These are phyloP conservation scores for Hymenochirus boettgeri DNA, from an alignment of 2,113 vertebrate genomes.

Conservation along the genomic window DNA sequence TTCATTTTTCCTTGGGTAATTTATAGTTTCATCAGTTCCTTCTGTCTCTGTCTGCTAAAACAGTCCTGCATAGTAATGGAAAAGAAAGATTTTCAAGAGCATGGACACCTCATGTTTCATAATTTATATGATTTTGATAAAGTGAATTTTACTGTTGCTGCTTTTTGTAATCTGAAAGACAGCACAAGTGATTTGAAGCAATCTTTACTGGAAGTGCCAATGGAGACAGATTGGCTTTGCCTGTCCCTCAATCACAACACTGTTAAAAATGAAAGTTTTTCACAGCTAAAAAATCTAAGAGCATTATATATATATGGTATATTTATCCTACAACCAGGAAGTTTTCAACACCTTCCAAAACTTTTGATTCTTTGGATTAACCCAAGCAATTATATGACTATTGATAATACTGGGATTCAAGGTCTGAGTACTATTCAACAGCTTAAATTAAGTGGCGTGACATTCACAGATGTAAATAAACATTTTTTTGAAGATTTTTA, in stretches of 20 bases:
- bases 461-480: not conserved
- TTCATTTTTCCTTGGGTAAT: too few relatives aligned
- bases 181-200: not conserved
- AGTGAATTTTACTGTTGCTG: constrained; percentile 5
- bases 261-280: not conserved
- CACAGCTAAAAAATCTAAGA: constrained; percentile 1
- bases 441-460: not conserved
- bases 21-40: too few relatives aligned
- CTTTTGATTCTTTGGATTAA: constrained; percentile 14
- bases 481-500: not conserved
- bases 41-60: not conserved
- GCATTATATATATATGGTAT: not conserved
- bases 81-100: not conserved
- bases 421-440: constrained; percentile 1
- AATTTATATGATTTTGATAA: not conserved
- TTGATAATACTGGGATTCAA: not conserved
- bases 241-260: not conserved
- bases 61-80: constrained; percentile 2
- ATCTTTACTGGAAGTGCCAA: not conserved
- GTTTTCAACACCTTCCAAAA: not conserved
- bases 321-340: not conserved
- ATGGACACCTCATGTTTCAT: not conserved
- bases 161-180: not conserved
- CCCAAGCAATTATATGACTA: not conserved
- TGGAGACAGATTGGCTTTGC: constrained; percentile 22